Conservation (phyloP, 1,140 invertebrate species). For the Drosophila punjabiensis region DNA sequence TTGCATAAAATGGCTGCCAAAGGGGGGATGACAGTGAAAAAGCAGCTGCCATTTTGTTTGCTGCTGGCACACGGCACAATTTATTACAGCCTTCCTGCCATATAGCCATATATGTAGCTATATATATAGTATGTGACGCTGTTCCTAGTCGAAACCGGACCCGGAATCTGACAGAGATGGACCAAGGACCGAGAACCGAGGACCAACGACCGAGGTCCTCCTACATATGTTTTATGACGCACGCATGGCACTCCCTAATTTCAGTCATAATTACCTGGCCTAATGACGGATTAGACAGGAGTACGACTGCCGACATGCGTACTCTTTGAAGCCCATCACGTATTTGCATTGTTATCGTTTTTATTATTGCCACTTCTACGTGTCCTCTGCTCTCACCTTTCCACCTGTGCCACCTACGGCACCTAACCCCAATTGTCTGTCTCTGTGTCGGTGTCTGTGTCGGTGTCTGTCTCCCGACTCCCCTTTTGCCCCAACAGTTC, state of each 20-base stretch:
- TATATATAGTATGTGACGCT: not conserved
- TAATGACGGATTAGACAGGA: conserved; percentile 57
- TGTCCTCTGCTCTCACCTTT: conserved; percentile 11
- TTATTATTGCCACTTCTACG: conserved; percentile 66
- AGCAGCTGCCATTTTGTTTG: conserved; percentile 57
- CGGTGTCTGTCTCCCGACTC: not conserved
- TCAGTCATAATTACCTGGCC: conserved; percentile 63
- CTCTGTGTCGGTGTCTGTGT: not conserved
- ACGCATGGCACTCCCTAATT: conserved; percentile 49
- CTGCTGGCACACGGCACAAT: conserved; percentile 43
- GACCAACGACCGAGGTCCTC: not conserved
- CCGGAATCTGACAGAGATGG: not conserved
- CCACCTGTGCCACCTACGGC: not conserved
- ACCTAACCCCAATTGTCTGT: conserved; percentile 42
- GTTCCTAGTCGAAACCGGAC: not conserved
- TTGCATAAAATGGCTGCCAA: conserved; percentile 51
- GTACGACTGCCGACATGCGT: conserved; percentile 8
- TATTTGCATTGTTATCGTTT: conserved; percentile 67
- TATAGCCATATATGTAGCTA: not conserved
- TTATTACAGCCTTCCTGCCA: conserved; percentile 31
- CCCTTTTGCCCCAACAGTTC: not conserved
- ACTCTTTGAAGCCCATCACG: conserved; percentile 58
- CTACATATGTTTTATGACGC: conserved; percentile 34
- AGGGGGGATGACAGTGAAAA: conserved; percentile 25
- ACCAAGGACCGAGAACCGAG: conserved; percentile 1